phyloP scores from a whole-genome alignment of 2,888 invertebrate species.

The Andrena chrysosceles region DNA sequence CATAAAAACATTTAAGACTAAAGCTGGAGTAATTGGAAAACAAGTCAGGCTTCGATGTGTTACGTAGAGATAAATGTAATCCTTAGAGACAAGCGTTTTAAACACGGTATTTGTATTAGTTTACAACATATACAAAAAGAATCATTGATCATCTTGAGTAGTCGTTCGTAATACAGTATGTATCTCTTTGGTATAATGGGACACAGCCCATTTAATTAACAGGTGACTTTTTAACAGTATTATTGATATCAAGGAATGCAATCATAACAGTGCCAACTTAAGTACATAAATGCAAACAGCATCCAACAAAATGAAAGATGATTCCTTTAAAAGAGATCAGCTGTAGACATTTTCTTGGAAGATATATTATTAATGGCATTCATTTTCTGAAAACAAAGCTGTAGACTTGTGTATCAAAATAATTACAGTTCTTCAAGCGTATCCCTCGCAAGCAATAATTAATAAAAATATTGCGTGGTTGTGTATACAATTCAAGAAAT shows the following conservation, averaged over 20 bases:
- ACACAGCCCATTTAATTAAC: constrained; percentile 15
- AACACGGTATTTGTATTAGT: constrained; percentile 24
- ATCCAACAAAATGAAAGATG: neutral
- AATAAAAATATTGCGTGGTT: constrained; percentile 17
- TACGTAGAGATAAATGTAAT: constrained; percentile 8
- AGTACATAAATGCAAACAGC: neutral
- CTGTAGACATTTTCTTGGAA: constrained; percentile 20
- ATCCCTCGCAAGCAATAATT: constrained; percentile 18
- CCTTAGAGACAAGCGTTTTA: constrained; percentile 11
- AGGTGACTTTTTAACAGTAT: constrained; percentile 12
- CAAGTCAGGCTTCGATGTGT: constrained; percentile 38
- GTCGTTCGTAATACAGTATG: constrained; percentile 20
- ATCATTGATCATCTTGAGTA: constrained; percentile 23
- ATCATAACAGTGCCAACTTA: neutral
- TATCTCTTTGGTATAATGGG: constrained; percentile 38
- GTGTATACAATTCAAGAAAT: constrained; percentile 21
- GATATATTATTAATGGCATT: constrained; percentile 50
- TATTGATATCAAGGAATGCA: neutral
- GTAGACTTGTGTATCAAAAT: constrained; percentile 16
- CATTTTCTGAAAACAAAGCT: constrained; percentile 25
- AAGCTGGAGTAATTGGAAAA: constrained; percentile 19
- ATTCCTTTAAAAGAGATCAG: neutral
- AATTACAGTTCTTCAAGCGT: constrained; percentile 26
- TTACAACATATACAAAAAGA: constrained; percentile 29
- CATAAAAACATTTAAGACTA: constrained; percentile 22